Conservation (phyloP, 2,888 invertebrate genomes). For the Iselma pallidipennis region DNA sequence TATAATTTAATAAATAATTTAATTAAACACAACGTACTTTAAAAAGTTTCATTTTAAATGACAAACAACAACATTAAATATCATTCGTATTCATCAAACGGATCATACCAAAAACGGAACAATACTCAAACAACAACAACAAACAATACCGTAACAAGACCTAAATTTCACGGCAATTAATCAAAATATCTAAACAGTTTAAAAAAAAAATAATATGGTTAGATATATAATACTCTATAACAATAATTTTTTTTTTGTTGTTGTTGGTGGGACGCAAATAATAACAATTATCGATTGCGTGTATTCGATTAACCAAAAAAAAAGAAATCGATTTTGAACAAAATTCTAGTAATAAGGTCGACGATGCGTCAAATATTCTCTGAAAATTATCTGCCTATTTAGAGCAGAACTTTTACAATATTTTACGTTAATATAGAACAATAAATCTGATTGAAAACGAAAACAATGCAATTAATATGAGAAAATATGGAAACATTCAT, state of each 20-base stretch:
- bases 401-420: background rate
- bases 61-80: slow-evolving; percentile 6
- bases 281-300: slow-evolving; percentile 7
- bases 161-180: slow-evolving; percentile 28
- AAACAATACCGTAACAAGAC: slow-evolving; percentile 23
- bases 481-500: too few relatives aligned
- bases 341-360: background rate
- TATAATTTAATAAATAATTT: too few relatives aligned
- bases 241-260: background rate
- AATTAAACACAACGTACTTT: too few relatives aligned
- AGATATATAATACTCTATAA: background rate
- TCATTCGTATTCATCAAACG: slow-evolving; percentile 19
- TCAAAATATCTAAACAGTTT: slow-evolving; percentile 9
- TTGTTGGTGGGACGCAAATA: too few relatives aligned
- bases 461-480: background rate
- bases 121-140: too few relatives aligned
- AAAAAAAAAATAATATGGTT: slow-evolving; percentile 8
- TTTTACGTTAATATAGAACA: too few relatives aligned
- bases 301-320: background rate
- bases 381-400: background rate
- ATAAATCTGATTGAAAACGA: background rate
- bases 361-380: background rate
- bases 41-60: background rate
- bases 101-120: slow-evolving; percentile 14
- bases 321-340: background rate